Base-by-base conservation (phyloP, 2,113 vertebrate species). In the Oenanthe melanoleuca region DNA sequence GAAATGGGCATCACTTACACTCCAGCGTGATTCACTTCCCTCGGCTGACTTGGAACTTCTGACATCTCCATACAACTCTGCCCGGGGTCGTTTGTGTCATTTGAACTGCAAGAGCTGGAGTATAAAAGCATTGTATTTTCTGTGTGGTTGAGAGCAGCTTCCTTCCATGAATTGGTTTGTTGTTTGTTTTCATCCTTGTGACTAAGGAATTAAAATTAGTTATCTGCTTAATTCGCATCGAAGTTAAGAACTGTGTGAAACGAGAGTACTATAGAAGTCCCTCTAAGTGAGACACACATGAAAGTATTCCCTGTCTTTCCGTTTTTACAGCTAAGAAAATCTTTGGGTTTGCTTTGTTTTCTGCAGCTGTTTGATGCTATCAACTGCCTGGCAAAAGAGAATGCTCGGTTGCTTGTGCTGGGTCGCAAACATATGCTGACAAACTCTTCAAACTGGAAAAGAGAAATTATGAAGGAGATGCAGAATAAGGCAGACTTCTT, bases 371-470 rank as follows among this genome's bases (percentile, higher is more conserved):
- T 98, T 87, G 66, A 97, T 9, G 98, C 99, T 80, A 95, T 99
- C 75, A 98, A 96, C 31, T 97, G 97, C 86, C 96, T 99, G 73
- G 92, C 97, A 70, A 96, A 95, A 69, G 97, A 96, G 61, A 98
- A 98, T 19, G 88, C 95, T 56, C 97, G 95, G 8, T 29, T 99
- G 45, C 98, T 99, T 77, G 98, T 99, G 52, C 96, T 99, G 90
- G 99, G 99, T n/a, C 98, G 99, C 88, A 99, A 98, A 95, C 99
- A 99, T 95, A 99, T 99, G 99, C 96, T 99, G 92, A 33, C 0
- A 0, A 94, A 97, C 37, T 94, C 97, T 61, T 84, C 67, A 14
- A 97, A 75, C 21, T 99, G 99, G 99, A 96, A 97, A 49, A 97
- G 52, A 93, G 81, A 96, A 42, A 83, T 99, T 88, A 98, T 99